Base-by-base conservation (phyloP, 2,797 vertebrate genomes). In the Pogoniulus pusillus region DNA sequence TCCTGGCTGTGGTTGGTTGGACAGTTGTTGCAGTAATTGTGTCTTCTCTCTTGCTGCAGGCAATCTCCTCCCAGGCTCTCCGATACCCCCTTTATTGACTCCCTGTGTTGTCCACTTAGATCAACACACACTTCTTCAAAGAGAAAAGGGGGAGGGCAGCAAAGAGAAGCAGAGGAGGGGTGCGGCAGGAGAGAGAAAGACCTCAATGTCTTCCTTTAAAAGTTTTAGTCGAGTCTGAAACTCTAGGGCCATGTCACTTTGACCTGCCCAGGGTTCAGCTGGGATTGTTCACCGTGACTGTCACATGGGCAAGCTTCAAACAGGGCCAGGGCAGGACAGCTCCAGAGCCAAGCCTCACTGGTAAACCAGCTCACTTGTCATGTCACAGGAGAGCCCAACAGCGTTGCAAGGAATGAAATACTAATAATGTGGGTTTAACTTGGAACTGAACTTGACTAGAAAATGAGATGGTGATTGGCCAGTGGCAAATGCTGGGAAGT, bases 1-100 rank as follows among this genome's bases (percentile, higher is more conserved):
- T 98, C 96, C 69, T 87, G 96, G 97, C 97, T 91, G 96, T 83
- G 96, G 97, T 94, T 79, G 91, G 96, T 95, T 82, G 96, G 97
- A 96, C 97, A 95, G 96, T 97, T 95, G 97, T 96, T 94, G 97
- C 94, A 96, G 97, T 97, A 97, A 97, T 96, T 96, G 96, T 84
- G 97, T 96, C 97, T 97, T 96, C 96, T 93, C 92, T 24, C 54
- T 90, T 80, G 96, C 96, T 95, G 91, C 94, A 84, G 97, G 97
- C 97, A 13, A 95, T 94, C 95, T 92, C 92, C 96, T 93, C 89
- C 95, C 63, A 57, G 87, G 90, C 95, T 93, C 96, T 96, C 76
- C 4, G 58, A 87, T 80, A 83, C 90, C 72, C 89, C 43, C 58
- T 62, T 89, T 89, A 69, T 75, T 59, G 95, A 88, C 96, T 97